Conservation (phyloP, 2,888 invertebrate genomes). For the Epirrhoe tristata region DNA sequence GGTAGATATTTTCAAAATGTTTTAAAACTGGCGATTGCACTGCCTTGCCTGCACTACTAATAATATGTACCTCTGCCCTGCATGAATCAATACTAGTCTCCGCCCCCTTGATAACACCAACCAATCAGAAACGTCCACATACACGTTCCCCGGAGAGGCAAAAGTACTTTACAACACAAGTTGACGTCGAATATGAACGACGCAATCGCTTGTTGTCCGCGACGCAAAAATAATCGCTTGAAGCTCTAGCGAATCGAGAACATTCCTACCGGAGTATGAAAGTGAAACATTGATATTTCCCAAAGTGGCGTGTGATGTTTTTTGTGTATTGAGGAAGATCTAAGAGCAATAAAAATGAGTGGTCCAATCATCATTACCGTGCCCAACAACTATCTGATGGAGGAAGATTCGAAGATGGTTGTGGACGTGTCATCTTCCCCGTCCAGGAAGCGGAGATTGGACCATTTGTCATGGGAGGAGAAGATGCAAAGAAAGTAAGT, state of each 20-base stretch:
- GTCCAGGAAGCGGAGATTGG: constrained; percentile 89
- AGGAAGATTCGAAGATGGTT: constrained; percentile 67
- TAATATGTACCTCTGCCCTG: no score
- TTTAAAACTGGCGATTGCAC: no score
- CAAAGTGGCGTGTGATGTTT: constrained; percentile 57
- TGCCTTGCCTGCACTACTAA: no score
- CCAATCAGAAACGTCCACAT: constrained; percentile 76
- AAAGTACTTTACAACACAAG: constrained; percentile 61
- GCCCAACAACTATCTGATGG: constrained; percentile 78
- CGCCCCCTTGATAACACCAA: constrained; percentile 55
- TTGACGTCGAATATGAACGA: constrained; percentile 73
- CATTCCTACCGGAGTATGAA: constrained; percentile 61
- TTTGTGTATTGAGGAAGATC: constrained; percentile 49
- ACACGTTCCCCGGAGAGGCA: constrained; percentile 53
- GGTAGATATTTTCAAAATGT: no score
- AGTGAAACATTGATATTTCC: constrained; percentile 55
- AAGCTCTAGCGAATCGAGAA: constrained; percentile 61
- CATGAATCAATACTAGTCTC: constrained; percentile 40
- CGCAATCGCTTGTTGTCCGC: constrained; percentile 66
- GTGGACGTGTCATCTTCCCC: constrained; percentile 67
- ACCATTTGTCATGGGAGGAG: constrained; percentile 94
- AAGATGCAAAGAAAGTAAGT: constrained; percentile 95
- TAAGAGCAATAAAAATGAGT: constrained; percentile 70
- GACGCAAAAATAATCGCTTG: constrained; percentile 61
- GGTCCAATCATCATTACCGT: constrained; percentile 82